Percentiles rank a stretch among this genome's conserved stretches.
These are phyloP conservation scores for Ichneumoninae sp. DNA, from an alignment of 2,888 invertebrate genomes.

Conservation along the genomic window DNA sequence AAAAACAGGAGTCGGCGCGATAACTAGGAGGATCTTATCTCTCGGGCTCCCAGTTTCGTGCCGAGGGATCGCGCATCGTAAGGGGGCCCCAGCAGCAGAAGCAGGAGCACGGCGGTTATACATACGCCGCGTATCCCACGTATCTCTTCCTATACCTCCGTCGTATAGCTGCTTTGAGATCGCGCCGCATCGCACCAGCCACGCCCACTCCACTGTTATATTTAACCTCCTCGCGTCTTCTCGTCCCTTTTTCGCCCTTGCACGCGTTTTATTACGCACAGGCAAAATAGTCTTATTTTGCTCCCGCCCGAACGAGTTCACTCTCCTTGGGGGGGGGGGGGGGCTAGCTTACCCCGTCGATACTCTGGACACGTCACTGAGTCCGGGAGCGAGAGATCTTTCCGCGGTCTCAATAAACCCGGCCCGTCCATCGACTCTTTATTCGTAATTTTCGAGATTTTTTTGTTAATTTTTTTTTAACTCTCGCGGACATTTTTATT, in stretches of 20 bases:
- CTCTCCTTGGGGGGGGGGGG: background rate
- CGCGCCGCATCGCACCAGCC: slow-evolving; percentile 80
- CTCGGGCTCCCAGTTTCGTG: slow-evolving; percentile 80
- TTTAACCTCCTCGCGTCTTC: slow-evolving; percentile 71
- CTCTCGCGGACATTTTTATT: background rate
- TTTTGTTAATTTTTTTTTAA: background rate
- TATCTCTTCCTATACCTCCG: slow-evolving; percentile 38
- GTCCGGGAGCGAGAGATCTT: slow-evolving; percentile 79
- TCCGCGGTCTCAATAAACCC: slow-evolving; percentile 74
- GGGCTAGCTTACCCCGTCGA: slow-evolving; percentile 60
- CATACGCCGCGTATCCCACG: slow-evolving; percentile 5
- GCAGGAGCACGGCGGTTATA: slow-evolving; percentile 14
- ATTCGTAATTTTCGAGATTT: slow-evolving; percentile 29
- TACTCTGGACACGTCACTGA: slow-evolving; percentile 67
- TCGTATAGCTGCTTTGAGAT: slow-evolving; percentile 77
- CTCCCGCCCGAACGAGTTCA: slow-evolving; percentile 53
- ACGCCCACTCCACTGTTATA: slow-evolving; percentile 79
- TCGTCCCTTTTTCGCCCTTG: slow-evolving; percentile 72
- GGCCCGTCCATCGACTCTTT: slow-evolving; percentile 54
- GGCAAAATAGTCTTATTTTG: slow-evolving; percentile 70
- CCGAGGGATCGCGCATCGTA: slow-evolving; percentile 52
- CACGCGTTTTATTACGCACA: slow-evolving; percentile 60
- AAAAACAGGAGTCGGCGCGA: slow-evolving; percentile 79
- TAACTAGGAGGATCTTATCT: slow-evolving; percentile 84
- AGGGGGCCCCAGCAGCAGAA: slow-evolving; percentile 24